Evolutionary conservation across 1,140 invertebrate genomes (phyloP), one percentile per base, ranked within the genome.

Genomic region (Chrysoperla carnea): DNA sequence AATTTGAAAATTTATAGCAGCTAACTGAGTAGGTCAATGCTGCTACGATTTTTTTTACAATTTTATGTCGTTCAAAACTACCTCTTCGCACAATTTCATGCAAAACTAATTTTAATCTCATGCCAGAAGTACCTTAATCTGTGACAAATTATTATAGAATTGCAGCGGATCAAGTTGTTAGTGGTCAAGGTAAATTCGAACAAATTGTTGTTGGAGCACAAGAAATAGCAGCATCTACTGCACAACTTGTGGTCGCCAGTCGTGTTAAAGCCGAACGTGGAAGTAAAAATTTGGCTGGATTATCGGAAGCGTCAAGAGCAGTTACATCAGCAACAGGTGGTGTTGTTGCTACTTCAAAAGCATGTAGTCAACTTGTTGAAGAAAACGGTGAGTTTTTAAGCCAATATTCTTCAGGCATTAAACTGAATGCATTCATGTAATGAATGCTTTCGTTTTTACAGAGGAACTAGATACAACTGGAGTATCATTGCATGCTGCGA

Each of bases 171-270:
- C 87, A 89, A 63, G 84, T 92, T 9, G 84, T 96, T 15, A 72
- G 70, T 39, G 84, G 81, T 13, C 73, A 82, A 46, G 88, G 84
- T 1, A 93, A 93, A 57, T 81, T 95, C 57, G 90, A 95, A 55
- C 81, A 91, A 52, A 66, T 99, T 14, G 84, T 96, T 43, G 95
- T 94, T 5, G 92, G 92, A 17, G 92, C 94, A 13, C 90, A 97
- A 64, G 91, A 95, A 55, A 96, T 99, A 49, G 89, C 91, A 6
- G 95, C 92, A 6, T 91, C 87, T 48, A 97, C 93, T 5, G 91
- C 92, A 29, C 94, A 98, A 62, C 67, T 99, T 37, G 94, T 97
- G 13, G 91, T 97, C 9, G 89, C 94, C 1, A 94, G 89, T 49
- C 76, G 86, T 52, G 88, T 92, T 0, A 86, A 91, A 58, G 91